Evolutionary conservation across 1,140 invertebrate genomes (phyloP), one percentile per base, ranked within the genome.

Genomic region (Plutomurus gul): DNA sequence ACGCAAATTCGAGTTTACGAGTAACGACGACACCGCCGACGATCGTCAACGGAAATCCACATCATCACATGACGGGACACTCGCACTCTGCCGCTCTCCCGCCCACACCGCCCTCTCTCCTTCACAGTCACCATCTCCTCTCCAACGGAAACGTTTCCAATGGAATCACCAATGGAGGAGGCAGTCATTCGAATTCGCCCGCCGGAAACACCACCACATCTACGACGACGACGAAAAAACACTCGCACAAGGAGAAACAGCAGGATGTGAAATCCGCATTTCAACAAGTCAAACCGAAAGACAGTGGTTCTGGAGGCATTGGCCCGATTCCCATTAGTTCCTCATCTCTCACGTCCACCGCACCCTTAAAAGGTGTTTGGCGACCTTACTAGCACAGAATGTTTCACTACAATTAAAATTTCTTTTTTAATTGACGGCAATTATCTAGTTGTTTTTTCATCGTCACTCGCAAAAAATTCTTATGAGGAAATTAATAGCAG

Each of bases 301-400:
- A 82, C 27, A 30, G 39, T 22, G 30, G 76, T 47, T 76, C 75
- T 4, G 75, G 76, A 10, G 79, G 75, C 6, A 43, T 81, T n/a
- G 75, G 79, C 37, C 25, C 27, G 2, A 73, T 40, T 30, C 27
- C 37, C 33, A 46, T n/a, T n/a, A 37, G n/a, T 20, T n/a, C 60
- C 3, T 72, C 72, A 20, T 79, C 33, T 46, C 73, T 79, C 13
- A 78, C 80, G 16, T 79, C 80, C 22, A 79, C 16, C 51, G 79
- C 82, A n/a, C 79, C 82, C 1, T 76, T 72, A 2, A 83, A 83
- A 79, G 80, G 79, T 11, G 79, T 83, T 13, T 83, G 82, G 82
- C 39, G 82, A 72, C 82, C 82, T 18, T 83, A 83, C 49, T 83
- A 49, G 75, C 40, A 47, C n/a, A n/a, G n/a, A n/a, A n/a, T n/a